Conservation (phyloP, 2,113 vertebrate species). For the Cromileptes altivelis region DNA sequence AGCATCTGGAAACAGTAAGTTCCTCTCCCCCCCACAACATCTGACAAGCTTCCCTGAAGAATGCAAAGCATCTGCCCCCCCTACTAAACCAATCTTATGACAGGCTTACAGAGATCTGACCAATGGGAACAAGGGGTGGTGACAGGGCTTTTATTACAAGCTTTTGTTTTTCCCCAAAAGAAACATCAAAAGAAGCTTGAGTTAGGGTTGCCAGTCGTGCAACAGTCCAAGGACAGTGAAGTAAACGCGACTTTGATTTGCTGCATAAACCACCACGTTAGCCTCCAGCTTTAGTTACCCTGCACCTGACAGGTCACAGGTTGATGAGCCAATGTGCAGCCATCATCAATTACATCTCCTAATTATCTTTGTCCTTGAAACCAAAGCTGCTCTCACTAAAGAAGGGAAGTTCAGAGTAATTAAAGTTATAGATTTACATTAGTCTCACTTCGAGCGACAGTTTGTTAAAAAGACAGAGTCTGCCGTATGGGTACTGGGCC, state of each 20-base stretch:
- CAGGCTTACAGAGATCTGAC: slow-evolving; percentile 40
- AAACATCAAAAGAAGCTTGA: neutral
- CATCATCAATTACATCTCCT: neutral
- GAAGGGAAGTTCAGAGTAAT: neutral
- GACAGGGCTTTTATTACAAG: slow-evolving; percentile 5
- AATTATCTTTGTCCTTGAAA: neutral
- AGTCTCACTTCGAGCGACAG: neutral
- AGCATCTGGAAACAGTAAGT: slow-evolving; percentile 77
- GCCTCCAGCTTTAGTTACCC: neutral
- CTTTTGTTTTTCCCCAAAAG: slow-evolving; percentile 26
- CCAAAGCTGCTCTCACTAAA: neutral
- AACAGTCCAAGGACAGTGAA: neutral
- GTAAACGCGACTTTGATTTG: neutral
- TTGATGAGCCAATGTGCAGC: neutral
- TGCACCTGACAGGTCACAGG: neutral
- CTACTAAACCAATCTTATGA: slow-evolving; percentile 36
- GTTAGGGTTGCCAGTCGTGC: neutral
- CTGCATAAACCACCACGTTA: neutral
- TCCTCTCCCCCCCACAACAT: neutral
- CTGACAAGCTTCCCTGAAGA: slow-evolving; percentile 37
- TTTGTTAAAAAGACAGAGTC: neutral
- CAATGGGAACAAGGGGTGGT: slow-evolving; percentile 77
- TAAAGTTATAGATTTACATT: neutral
- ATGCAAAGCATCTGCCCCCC: slow-evolving; percentile 48
- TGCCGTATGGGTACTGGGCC: neutral